A percentile compares a stretch with the other conserved stretches of the same genome.
These are phyloP conservation scores for Lepus oiostolus DNA, from an alignment of 2,797 vertebrate genomes.

Conservation along the genomic window DNA sequence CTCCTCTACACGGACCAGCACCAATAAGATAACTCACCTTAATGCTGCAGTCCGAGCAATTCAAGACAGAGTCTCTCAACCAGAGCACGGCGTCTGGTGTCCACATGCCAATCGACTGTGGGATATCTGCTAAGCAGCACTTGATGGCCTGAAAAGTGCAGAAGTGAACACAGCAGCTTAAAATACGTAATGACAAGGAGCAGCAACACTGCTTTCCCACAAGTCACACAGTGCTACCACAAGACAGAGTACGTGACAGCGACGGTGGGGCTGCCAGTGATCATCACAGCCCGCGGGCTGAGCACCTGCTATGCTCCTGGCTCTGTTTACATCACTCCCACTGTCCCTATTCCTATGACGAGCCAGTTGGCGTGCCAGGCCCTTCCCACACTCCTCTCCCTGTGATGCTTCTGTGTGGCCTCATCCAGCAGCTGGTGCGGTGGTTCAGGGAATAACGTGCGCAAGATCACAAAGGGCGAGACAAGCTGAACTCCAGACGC, in stretches of 20 bases:
- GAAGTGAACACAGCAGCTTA: constrained; percentile 20
- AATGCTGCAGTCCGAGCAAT: constrained; percentile 92
- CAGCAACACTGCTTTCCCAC: neutral
- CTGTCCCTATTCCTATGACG: neutral
- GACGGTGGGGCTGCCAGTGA: neutral
- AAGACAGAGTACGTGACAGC: neutral
- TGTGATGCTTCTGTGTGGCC: neutral
- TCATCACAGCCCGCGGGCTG: neutral
- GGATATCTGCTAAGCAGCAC: constrained; percentile 93
- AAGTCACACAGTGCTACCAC: neutral
- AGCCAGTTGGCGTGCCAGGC: neutral
- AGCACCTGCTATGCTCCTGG: neutral
- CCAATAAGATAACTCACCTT: constrained; percentile 90
- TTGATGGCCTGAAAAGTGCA: constrained; percentile 90
- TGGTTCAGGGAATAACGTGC: neutral
- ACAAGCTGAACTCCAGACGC: neutral
- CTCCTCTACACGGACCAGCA: neutral
- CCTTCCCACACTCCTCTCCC: neutral
- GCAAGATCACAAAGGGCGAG: neutral
- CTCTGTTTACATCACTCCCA: neutral
- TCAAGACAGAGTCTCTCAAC: constrained; percentile 92
- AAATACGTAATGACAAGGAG: neutral
- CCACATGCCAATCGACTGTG: constrained; percentile 92
- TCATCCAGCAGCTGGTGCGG: neutral
- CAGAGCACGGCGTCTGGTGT: constrained; percentile 92